These are phyloP conservation scores for Nettapus auritus DNA, from an alignment of 2,113 vertebrate species.

Conservation along the genomic window DNA sequence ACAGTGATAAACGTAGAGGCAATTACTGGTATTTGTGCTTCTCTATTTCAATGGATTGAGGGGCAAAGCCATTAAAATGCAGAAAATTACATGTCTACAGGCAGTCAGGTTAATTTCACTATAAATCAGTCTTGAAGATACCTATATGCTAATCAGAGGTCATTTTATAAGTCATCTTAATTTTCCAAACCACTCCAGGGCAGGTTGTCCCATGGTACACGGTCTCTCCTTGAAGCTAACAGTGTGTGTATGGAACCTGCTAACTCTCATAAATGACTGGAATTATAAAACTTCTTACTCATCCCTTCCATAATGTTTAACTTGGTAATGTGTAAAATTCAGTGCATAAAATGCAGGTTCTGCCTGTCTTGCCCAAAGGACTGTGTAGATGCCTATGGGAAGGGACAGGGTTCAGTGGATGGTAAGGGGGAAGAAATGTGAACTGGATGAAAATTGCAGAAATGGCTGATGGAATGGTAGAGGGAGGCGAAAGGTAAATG, in stretches of 20 bases:
- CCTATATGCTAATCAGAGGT: not conserved
- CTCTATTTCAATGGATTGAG: not conserved
- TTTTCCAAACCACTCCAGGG: not conserved
- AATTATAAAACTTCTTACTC: not conserved
- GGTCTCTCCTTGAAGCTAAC: not conserved
- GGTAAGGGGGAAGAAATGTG: not conserved
- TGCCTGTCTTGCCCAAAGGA: not conserved
- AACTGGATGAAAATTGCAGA: not conserved
- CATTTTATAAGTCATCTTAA: fast-evolving
- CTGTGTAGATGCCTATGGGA: not conserved
- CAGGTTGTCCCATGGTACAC: not conserved
- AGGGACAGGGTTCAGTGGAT: not conserved
- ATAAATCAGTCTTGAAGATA: not conserved
- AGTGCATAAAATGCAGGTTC: not conserved
- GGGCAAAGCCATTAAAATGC: not conserved
- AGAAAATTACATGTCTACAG: not conserved
- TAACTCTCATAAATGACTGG: not conserved
- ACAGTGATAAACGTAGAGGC: not conserved
- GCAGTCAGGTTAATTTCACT: not conserved
- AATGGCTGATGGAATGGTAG: fast-evolving
- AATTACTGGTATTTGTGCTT: not conserved
- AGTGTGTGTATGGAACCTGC: not conserved
- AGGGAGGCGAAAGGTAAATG: fast-evolving
- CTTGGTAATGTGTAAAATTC: fast-evolving
- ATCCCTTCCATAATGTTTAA: not conserved